These are phyloP conservation scores for Gobiocypris rarus DNA, from an alignment of 2,113 vertebrate genomes.

Conservation along the genomic window DNA sequence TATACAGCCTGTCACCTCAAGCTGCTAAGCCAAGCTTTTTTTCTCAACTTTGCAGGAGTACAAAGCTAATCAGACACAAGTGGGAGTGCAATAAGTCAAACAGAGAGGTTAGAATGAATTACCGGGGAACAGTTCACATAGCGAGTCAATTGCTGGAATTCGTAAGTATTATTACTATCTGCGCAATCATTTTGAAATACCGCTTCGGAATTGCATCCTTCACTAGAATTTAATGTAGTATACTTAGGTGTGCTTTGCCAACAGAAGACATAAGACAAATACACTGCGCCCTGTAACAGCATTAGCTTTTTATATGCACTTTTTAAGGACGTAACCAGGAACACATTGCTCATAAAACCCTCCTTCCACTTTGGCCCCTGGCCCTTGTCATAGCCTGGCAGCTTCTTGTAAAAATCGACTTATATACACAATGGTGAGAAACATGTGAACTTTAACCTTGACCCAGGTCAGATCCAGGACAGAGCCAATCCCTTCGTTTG, in stretches of 20 bases:
- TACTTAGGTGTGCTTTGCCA: not conserved
- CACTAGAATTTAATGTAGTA: not conserved
- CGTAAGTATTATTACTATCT: slow-evolving; percentile 25
- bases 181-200: slow-evolving; percentile 10
- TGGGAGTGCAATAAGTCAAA: slow-evolving; percentile 49
- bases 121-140: slow-evolving; percentile 1
- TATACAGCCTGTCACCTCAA: slow-evolving; percentile 52
- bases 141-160: slow-evolving; percentile 11
- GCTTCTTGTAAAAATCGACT: slow-evolving; percentile 57
- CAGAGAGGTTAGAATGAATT: slow-evolving; percentile 39
- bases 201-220: not conserved
- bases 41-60: slow-evolving; percentile 30
- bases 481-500: slow-evolving; percentile 43
- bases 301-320: slow-evolving; percentile 50
- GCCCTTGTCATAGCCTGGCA: slow-evolving; percentile 47
- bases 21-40: slow-evolving; percentile 43
- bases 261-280: slow-evolving; percentile 42
- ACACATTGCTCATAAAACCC: slow-evolving; percentile 60
- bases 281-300: slow-evolving; percentile 21
- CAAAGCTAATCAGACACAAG: slow-evolving; percentile 57
- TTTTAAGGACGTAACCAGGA: slow-evolving; percentile 50
- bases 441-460: slow-evolving; percentile 60
- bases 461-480: slow-evolving; percentile 52
- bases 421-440: slow-evolving; percentile 56
- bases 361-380: slow-evolving; percentile 56